A percentile compares a stretch with the other conserved stretches of the same genome.
These are phyloP conservation scores for Pangasianodon gigas DNA, from an alignment of 2,113 vertebrate species.

Conservation along the genomic window DNA sequence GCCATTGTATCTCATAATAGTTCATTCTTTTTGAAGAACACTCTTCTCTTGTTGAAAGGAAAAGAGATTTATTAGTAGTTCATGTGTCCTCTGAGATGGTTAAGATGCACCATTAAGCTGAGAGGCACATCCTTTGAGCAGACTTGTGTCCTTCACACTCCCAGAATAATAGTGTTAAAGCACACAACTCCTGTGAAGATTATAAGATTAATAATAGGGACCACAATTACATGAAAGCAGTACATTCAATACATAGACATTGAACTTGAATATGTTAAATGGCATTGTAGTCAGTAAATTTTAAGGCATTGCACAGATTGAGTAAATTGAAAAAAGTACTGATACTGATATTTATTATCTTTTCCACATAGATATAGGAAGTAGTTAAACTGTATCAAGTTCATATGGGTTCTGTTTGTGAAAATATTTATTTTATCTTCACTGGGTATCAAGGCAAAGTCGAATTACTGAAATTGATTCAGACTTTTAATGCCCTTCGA, in stretches of 20 bases:
- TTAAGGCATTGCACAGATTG: not conserved
- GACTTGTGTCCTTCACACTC: not conserved
- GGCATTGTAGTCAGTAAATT: not conserved
- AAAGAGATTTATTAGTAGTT: not conserved
- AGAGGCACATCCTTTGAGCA: conserved; percentile 8
- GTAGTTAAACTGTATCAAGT: not conserved
- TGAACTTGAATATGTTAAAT: not conserved
- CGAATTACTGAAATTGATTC: conserved; percentile 64
- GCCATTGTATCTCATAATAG: conserved; percentile 55
- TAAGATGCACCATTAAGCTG: conserved; percentile 4
- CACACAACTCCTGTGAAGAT: not conserved
- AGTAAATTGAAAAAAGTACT: not conserved
- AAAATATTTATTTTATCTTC: conserved; percentile 51
- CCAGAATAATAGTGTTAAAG: not conserved
- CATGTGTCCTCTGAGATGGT: not conserved
- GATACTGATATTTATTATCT: not conserved
- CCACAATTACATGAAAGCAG: not conserved
- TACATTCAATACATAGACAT: not conserved
- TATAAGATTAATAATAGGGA: not conserved
- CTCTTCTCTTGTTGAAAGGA: conserved; percentile 48
- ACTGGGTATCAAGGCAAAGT: conserved; percentile 53
- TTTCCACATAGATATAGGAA: not conserved
- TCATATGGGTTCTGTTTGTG: not conserved
- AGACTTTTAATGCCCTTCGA: conserved; percentile 62
- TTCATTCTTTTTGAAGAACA: conserved; percentile 57